A percentile compares a stretch with the other conserved stretches of the same genome.
Evolutionary conservation across 2,113 vertebrate species (phyloP).

Genomic region (Upupa epops): DNA sequence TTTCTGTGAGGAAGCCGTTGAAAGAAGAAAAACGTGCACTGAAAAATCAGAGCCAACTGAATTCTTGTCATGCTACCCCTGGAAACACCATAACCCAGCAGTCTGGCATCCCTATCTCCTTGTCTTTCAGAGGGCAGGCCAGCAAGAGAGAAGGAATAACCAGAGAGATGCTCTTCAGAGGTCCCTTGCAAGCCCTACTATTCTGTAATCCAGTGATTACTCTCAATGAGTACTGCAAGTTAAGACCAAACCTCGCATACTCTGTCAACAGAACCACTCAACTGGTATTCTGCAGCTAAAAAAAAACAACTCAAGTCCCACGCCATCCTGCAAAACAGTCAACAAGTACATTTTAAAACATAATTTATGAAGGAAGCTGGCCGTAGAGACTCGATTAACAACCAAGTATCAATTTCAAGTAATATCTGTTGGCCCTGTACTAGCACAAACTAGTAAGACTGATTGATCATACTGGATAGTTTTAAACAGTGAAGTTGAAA

Average conservation of each 20-base stretch:
- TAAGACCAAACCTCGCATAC: not conserved
- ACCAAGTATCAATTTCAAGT: not conserved
- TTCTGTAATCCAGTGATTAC: not conserved
- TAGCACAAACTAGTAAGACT: not conserved
- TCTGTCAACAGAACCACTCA: not conserved
- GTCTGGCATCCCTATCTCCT: not conserved
- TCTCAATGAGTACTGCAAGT: not conserved
- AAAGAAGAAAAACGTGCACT: not conserved
- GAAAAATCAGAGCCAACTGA: not conserved
- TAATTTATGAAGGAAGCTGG: too few species aligned
- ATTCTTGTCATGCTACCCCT: not conserved
- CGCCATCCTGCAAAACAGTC: rapidly evolving
- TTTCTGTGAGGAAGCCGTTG: not conserved
- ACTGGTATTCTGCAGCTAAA: not conserved
- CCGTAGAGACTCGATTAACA: not conserved
- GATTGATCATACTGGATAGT: not conserved
- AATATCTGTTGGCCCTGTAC: not conserved
- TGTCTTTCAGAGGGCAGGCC: not conserved
- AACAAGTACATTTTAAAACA: not conserved
- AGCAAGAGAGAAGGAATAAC: not conserved
- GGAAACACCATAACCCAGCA: not conserved
- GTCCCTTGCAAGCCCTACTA: too few species aligned
- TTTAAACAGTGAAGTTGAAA: not conserved
- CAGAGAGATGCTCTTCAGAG: not conserved
- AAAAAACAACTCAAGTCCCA: not conserved